These are phyloP conservation scores for Ornithoptera priamus DNA, from an alignment of 2,888 invertebrate genomes.

Conservation along the genomic window DNA sequence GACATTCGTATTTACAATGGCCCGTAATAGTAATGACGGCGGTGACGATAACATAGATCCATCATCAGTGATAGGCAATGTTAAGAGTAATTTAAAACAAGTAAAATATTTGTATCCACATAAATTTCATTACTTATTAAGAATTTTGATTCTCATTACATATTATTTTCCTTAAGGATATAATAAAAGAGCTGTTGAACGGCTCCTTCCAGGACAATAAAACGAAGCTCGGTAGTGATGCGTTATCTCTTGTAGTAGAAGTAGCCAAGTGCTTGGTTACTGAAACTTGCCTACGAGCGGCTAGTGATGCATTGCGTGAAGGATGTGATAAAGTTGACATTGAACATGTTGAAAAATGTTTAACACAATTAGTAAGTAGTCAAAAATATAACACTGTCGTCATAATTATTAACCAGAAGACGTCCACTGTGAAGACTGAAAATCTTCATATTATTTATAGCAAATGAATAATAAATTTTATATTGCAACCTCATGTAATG, in stretches of 20 bases:
- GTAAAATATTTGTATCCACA: slow-evolving; percentile 39
- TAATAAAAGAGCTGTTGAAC: slow-evolving; percentile 77
- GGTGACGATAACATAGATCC: slow-evolving; percentile 61
- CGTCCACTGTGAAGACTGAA: too few relatives aligned
- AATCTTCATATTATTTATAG: too few relatives aligned
- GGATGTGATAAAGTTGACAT: slow-evolving; percentile 68
- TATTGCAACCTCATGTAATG: too few relatives aligned
- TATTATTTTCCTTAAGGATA: slow-evolving; percentile 54
- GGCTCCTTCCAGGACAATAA: slow-evolving; percentile 77
- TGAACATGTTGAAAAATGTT: slow-evolving; percentile 78
- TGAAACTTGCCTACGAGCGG: slow-evolving; percentile 77
- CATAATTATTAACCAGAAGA: neutral
- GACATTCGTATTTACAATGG: slow-evolving; percentile 5
- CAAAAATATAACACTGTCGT: slow-evolving; percentile 4
- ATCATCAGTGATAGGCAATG: slow-evolving; percentile 55
- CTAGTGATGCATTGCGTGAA: slow-evolving; percentile 72
- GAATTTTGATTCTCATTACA: neutral
- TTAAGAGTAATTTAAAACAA: slow-evolving; percentile 60
- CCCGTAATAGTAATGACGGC: slow-evolving; percentile 40
- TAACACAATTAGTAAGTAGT: slow-evolving; percentile 76
- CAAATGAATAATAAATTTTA: too few relatives aligned
- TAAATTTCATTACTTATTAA: neutral
- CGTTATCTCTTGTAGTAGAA: slow-evolving; percentile 72
- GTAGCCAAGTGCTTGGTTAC: slow-evolving; percentile 76
- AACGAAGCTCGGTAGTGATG: slow-evolving; percentile 77